Percentiles rank a stretch among this genome's conserved stretches.
These are phyloP conservation scores for Phylloscopus trochiloides DNA, from an alignment of 2,113 vertebrate species.

Conservation along the genomic window DNA sequence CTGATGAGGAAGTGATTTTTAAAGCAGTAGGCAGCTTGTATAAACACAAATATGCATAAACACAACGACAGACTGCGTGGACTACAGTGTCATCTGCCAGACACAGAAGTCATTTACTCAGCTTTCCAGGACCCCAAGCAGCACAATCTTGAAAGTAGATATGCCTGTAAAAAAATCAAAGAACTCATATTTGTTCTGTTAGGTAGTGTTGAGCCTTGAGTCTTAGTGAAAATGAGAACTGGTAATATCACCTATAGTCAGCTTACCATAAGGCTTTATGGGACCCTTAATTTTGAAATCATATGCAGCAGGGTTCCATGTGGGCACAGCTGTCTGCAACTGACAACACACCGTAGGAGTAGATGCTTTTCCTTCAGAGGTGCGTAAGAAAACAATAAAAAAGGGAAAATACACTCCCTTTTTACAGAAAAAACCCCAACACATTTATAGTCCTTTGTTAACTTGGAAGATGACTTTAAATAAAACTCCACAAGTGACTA, in stretches of 20 bases:
- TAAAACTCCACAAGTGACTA: background rate
- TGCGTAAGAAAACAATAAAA: background rate
- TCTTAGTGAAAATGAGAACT: background rate
- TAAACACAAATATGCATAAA: background rate
- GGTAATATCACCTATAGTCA: background rate
- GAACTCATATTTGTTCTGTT: background rate
- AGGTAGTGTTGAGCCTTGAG: background rate
- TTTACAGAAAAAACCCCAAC: background rate
- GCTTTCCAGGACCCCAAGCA: background rate
- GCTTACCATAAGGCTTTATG: background rate
- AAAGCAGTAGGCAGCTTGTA: background rate
- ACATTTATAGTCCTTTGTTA: background rate
- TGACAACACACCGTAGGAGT: background rate
- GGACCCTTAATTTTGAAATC: background rate
- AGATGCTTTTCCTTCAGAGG: background rate
- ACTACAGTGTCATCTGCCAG: background rate
- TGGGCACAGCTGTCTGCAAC: background rate
- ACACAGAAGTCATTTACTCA: background rate
- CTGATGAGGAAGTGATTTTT: background rate
- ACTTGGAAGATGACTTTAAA: background rate
- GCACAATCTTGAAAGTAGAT: background rate
- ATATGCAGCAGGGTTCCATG: background rate
- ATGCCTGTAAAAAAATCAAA: background rate
- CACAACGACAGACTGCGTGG: background rate
- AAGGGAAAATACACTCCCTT: background rate